Evolutionary conservation across 2,113 vertebrate genomes (phyloP).

Genomic region (Cyprinodon variegatus): DNA sequence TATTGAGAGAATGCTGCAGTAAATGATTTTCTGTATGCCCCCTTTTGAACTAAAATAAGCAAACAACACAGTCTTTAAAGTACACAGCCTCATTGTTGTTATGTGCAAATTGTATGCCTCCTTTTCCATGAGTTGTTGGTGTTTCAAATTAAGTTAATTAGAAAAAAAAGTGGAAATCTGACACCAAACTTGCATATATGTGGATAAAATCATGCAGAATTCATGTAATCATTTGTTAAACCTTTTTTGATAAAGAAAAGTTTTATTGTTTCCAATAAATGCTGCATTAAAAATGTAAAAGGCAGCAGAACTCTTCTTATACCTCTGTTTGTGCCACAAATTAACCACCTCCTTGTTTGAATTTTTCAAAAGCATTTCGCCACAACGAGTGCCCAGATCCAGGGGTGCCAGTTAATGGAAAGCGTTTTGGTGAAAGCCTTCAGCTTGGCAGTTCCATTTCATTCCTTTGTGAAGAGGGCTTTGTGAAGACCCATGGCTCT

Average conservation of each 20-base stretch:
- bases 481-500: conserved; percentile 93
- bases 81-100: neutral
- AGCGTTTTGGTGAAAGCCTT: conserved; percentile 93
- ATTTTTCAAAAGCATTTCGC: conserved; percentile 84
- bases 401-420: conserved; percentile 93
- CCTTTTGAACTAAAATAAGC: neutral
- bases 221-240: neutral
- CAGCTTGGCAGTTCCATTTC: conserved; percentile 97
- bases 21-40: neutral
- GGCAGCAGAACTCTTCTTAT: neutral
- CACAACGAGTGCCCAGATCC: conserved; percentile 98
- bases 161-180: neutral
- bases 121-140: no score
- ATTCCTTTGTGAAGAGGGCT: conserved; percentile 96
- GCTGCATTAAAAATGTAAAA: neutral
- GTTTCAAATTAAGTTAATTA: neutral
- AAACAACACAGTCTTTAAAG: neutral
- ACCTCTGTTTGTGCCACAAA: neutral
- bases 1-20: neutral
- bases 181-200: neutral
- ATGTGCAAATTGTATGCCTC: no score
- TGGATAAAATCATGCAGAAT: no score
- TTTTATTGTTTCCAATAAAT: neutral
- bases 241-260: neutral
- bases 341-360: neutral